Evolutionary conservation across 2,113 vertebrate genomes (phyloP).

Genomic region (Desmodus rotundus): DNA sequence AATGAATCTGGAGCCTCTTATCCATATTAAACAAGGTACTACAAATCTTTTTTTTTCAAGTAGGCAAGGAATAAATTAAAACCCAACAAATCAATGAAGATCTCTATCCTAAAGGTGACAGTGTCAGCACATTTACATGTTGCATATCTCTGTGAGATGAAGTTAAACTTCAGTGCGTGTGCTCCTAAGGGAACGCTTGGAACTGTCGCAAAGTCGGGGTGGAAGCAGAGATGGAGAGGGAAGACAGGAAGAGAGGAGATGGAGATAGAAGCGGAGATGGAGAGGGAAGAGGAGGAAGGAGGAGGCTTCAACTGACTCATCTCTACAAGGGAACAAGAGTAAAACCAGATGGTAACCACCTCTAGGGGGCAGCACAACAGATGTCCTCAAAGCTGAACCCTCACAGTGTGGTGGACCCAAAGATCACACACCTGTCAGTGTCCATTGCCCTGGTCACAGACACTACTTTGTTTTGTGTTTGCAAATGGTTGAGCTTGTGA

Average conservation of each 20-base stretch:
- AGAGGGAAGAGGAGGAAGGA: neutral
- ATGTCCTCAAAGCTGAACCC: neutral
- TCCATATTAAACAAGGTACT: neutral
- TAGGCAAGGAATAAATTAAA: constrained; percentile 31
- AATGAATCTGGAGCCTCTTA: neutral
- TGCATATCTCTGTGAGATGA: neutral
- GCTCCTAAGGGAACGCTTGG: neutral
- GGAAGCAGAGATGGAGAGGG: neutral
- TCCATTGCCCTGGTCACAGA: neutral
- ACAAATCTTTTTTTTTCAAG: neutral
- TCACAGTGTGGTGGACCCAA: neutral
- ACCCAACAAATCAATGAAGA: neutral
- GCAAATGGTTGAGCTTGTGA: neutral
- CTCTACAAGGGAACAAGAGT: neutral
- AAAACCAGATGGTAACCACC: neutral
- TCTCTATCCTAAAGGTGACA: neutral
- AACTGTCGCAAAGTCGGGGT: neutral
- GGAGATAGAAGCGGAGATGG: neutral
- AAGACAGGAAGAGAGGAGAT: too few species aligned
- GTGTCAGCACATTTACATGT: neutral
- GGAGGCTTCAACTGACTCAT: neutral
- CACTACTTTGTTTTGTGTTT: neutral
- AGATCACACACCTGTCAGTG: neutral
- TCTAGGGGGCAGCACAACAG: neutral
- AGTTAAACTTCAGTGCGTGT: neutral